These are phyloP conservation scores for Temnothorax longispinosus DNA, from an alignment of 1,140 invertebrate genomes.

Conservation along the genomic window DNA sequence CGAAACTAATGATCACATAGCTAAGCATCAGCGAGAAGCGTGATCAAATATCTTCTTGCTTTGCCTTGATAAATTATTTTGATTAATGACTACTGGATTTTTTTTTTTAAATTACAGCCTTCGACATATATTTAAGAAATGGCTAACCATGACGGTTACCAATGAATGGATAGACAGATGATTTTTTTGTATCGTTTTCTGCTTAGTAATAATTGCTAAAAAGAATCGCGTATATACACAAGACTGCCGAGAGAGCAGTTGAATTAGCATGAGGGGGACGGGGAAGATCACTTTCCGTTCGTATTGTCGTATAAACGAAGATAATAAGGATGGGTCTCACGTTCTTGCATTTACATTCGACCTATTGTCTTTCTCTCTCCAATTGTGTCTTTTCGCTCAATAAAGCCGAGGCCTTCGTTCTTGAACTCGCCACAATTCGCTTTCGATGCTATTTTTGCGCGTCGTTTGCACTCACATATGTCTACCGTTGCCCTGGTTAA, in stretches of 20 bases:
- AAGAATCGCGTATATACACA: slow-evolving; percentile 19
- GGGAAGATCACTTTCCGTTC: slow-evolving; percentile 63
- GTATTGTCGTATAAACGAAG: slow-evolving; percentile 71
- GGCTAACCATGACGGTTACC: neutral
- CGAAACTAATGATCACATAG: slow-evolving; percentile 12
- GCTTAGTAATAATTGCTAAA: slow-evolving; percentile 16
- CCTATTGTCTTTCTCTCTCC: slow-evolving; percentile 81
- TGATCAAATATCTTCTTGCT: neutral
- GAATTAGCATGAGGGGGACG: slow-evolving; percentile 44
- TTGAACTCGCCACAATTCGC: slow-evolving; percentile 82
- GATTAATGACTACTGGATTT: slow-evolving; percentile 25
- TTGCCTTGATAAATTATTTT: slow-evolving; percentile 37
- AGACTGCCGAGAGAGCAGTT: slow-evolving; percentile 3
- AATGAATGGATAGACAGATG: neutral
- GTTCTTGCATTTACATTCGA: slow-evolving; percentile 84
- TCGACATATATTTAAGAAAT: neutral
- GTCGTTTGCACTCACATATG: slow-evolving; percentile 9
- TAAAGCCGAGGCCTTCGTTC: slow-evolving; percentile 79
- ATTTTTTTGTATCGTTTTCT: neutral
- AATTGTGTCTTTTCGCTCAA: slow-evolving; percentile 70
- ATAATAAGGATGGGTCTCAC: slow-evolving; percentile 82
- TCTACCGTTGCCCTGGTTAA: slow-evolving; percentile 46
- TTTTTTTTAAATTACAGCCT: slow-evolving; percentile 18
- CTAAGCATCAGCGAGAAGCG: neutral
- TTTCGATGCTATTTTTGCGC: slow-evolving; percentile 82